phyloP scores from a whole-genome alignment of 2,113 vertebrate genomes.

The Stegostoma tigrinum region DNA sequence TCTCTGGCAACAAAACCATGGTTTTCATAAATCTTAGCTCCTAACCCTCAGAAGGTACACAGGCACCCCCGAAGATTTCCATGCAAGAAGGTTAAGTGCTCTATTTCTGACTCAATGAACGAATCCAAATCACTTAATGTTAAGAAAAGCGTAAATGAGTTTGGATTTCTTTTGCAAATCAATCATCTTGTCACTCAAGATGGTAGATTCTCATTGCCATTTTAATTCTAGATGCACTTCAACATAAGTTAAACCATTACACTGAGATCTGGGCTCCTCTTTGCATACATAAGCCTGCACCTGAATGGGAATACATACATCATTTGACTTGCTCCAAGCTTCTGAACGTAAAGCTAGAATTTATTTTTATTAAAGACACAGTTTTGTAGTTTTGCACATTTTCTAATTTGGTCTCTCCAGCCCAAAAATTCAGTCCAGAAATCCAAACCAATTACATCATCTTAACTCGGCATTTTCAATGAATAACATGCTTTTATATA shows the following conservation, averaged over 20 bases:
- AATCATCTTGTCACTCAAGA: background rate
- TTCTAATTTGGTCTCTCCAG: too few species aligned
- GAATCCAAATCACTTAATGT: too few species aligned
- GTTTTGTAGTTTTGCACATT: too few species aligned
- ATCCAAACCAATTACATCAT: slow-evolving; percentile 21
- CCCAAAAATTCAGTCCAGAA: background rate
- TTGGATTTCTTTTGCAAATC: background rate
- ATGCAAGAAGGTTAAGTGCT: background rate
- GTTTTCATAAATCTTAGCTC: background rate
- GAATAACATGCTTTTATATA: background rate
- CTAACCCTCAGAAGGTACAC: background rate
- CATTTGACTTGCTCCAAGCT: background rate
- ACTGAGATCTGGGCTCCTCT: background rate
- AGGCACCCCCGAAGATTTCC: background rate
- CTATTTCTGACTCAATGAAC: background rate
- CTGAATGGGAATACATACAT: background rate
- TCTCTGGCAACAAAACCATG: background rate
- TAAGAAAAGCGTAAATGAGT: background rate
- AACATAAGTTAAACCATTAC: background rate
- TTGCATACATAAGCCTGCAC: too few species aligned
- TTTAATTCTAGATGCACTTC: background rate
- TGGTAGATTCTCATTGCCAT: background rate
- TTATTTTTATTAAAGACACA: background rate
- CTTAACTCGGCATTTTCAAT: background rate
- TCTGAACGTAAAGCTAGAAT: background rate